A percentile compares a stretch with the other conserved stretches of the same genome.
These are phyloP conservation scores for Manacus vitellinus DNA, from an alignment of 2,113 vertebrate genomes.

Conservation along the genomic window DNA sequence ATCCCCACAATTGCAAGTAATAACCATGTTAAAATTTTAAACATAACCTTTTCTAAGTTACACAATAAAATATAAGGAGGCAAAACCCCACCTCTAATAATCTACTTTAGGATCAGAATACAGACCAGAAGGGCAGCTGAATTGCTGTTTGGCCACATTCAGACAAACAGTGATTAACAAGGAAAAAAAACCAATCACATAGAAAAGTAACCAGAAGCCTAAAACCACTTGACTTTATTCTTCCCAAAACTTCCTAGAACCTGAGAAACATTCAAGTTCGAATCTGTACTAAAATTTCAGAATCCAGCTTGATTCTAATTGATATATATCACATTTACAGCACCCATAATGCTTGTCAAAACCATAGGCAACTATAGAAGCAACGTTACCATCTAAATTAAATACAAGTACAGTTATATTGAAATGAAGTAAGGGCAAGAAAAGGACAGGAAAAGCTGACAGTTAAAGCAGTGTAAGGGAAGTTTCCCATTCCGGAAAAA, in stretches of 20 bases:
- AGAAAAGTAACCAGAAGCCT: neutral
- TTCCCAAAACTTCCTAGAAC: neutral
- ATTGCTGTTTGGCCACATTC: neutral
- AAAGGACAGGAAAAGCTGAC: constrained; percentile 21
- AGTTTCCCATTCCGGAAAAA: neutral
- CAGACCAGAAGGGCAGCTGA: neutral
- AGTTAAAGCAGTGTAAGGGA: neutral
- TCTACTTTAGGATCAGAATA: neutral
- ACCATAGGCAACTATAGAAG: neutral
- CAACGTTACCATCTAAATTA: neutral
- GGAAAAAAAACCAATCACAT: accelerated
- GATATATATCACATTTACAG: neutral
- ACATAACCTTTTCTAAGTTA: neutral
- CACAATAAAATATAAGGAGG: neutral
- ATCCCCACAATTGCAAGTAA: neutral
- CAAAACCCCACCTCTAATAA: accelerated
- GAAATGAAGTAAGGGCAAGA: constrained; percentile 7
- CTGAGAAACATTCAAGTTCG: accelerated
- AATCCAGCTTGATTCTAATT: neutral
- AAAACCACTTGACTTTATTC: neutral
- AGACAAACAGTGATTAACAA: neutral
- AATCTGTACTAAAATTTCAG: neutral
- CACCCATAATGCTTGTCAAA: neutral
- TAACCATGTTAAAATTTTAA: neutral
- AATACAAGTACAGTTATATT: neutral